Evolutionary conservation across 2,888 invertebrate species (phyloP).

Genomic region (Zaprionus lineosus): DNA sequence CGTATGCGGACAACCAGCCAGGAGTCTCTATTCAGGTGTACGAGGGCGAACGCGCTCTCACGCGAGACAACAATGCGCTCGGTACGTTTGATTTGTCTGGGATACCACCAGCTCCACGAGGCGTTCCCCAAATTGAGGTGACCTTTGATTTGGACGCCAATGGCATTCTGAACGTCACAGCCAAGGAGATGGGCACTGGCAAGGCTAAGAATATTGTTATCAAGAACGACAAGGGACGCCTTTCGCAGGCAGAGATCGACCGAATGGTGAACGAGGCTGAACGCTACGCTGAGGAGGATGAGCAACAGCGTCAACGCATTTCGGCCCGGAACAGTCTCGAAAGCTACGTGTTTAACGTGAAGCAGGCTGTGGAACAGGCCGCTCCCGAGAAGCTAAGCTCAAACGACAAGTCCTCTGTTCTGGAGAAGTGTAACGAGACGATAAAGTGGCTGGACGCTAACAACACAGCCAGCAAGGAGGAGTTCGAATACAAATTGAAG

Average conservation of each 20-base stretch:
- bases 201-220: constrained; percentile 90
- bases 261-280: constrained; percentile 90
- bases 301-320: constrained; percentile 35
- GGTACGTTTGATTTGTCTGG: constrained; percentile 30
- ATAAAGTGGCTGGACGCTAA: constrained; percentile 89
- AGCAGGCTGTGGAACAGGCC: constrained; percentile 27
- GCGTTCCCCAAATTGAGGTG: constrained; percentile 92
- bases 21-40: constrained; percentile 33
- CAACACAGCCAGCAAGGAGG: constrained; percentile 88
- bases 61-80: constrained; percentile 28
- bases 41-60: constrained; percentile 34
- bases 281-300: constrained; percentile 84
- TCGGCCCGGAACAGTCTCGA: constrained; percentile 29
- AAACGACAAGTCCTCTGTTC: constrained; percentile 87
- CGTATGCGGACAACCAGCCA: constrained; percentile 34
- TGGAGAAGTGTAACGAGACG: constrained; percentile 79
- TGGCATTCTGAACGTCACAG: constrained; percentile 95
- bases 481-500: constrained; percentile 85
- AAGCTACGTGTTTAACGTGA: constrained; percentile 29
- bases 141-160: constrained; percentile 93
- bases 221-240: constrained; percentile 90
- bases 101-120: constrained; percentile 94
- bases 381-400: constrained; percentile 83
- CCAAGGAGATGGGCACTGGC: constrained; percentile 87
- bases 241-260: constrained; percentile 91